Evolutionary conservation across 2,113 vertebrate genomes (phyloP).

Genomic region (Mobula birostris): DNA sequence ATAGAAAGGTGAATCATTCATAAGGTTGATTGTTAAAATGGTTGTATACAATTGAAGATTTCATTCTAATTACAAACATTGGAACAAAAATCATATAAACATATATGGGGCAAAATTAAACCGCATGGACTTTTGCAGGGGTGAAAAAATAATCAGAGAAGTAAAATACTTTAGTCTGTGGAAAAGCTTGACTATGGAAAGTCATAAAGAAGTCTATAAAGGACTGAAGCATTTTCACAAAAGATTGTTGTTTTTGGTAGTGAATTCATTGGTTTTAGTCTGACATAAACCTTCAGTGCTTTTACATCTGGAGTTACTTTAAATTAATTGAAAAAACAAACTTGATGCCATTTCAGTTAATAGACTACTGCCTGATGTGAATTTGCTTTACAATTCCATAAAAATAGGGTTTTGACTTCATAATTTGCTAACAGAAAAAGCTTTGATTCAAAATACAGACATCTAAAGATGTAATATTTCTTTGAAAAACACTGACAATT

Average conservation of each 20-base stretch:
- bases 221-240: slow-evolving; percentile 15
- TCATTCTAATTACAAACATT: slow-evolving; percentile 27
- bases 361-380: slow-evolving; percentile 25
- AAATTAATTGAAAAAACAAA: slow-evolving; percentile 38
- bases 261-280: slow-evolving; percentile 29
- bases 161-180: slow-evolving; percentile 23
- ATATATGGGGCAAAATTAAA: not conserved
- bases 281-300: slow-evolving; percentile 29
- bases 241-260: slow-evolving; percentile 13
- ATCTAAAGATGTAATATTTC: not conserved
- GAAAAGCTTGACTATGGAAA: slow-evolving; percentile 25
- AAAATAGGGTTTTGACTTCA: slow-evolving; percentile 6
- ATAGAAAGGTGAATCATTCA: not conserved
- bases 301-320: slow-evolving; percentile 37
- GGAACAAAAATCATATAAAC: slow-evolving; percentile 1
- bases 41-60: not conserved
- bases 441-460: slow-evolving; percentile 16
- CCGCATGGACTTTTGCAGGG: not conserved
- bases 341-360: slow-evolving; percentile 36
- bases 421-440: slow-evolving; percentile 21
- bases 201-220: not conserved
- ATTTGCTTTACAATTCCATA: slow-evolving; percentile 37
- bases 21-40: too few species aligned
- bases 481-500: slow-evolving; percentile 17
- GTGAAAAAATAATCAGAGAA: not conserved